Conservation (phyloP, 2,888 invertebrate species). For the Synanthedon formicaeformis region DNA sequence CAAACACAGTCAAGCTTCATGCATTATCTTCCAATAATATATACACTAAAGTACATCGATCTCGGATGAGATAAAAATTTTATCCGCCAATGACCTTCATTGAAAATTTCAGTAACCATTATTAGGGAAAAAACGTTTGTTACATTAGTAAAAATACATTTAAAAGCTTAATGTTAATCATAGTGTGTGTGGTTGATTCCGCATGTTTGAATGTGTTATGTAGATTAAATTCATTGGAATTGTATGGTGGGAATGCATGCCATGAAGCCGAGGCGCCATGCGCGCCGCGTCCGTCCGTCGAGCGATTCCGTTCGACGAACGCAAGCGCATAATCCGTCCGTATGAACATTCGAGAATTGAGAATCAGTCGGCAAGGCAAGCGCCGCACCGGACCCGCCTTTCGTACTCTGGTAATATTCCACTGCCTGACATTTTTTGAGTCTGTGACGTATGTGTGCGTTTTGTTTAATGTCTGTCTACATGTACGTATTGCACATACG, state of each 20-base stretch:
- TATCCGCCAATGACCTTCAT: no score
- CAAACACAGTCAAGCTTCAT: no score
- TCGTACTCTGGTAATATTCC: constrained; percentile 46
- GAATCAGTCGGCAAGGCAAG: constrained; percentile 11
- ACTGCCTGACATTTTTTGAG: constrained; percentile 34
- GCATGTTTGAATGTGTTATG: no score
- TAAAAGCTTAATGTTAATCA: background rate
- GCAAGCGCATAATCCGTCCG: constrained; percentile 1
- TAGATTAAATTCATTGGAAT: no score
- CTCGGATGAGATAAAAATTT: no score
- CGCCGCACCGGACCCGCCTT: constrained; percentile 10
- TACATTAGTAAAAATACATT: background rate
- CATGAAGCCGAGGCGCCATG: no score
- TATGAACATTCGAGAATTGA: constrained; percentile 38
- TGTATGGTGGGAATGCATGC: no score
- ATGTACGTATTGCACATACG: constrained; percentile 9
- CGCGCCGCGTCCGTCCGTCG: no score
- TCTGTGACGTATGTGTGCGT: constrained; percentile 23
- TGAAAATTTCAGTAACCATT: no score
- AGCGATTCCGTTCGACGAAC: background rate
- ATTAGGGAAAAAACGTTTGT: no score
- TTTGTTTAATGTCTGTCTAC: constrained; percentile 15
- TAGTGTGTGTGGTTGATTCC: background rate
- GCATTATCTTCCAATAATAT: no score
- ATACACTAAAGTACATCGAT: no score